Evolutionary conservation across 2,888 invertebrate genomes (phyloP), one percentile per base, ranked within the genome.

Genomic region (Drosophila multiciliata): DNA sequence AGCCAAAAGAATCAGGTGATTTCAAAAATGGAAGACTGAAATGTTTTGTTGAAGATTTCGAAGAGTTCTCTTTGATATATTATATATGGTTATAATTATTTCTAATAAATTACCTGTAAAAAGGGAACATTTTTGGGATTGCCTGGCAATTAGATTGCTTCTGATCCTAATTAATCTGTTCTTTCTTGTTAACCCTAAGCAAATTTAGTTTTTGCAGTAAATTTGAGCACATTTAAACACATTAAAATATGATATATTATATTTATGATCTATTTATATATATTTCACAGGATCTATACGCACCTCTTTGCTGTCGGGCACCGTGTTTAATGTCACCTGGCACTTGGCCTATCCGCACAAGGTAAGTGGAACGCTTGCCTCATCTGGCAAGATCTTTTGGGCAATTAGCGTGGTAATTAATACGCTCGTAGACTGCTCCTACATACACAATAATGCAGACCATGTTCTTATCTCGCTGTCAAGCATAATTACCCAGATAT

Each of bases 261-360:
- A 23, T 23, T 1, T 23, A 1, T 23, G 45, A 4, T 23, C 8
- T 23, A 23, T 15, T 52, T 4, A 11, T 64, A 75, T 78, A 67
- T 90, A 82, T 89, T 73, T 94, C 95, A 36, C 95, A 97, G 98
- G 97, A 82, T 94, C 95, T 87, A 94, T 96, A 89, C 95, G 95
- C 92, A 98, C 98, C 40, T 95, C 97, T 29, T 94, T 98, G 87
- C 92, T 96, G 74, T 95, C 97, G 23, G 98, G 98, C 62, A 96
- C 97, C 73, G 95, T 95, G 75, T 96, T 99, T 90, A 98, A 97
- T 93, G 96, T 98, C 57, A 96, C 97, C 74, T 99, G 98, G 98
- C 98, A 98, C 93, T 94, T 98, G 88, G 97, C 98, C 15, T 98
- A 98, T 93, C 97, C 98, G 7, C 98, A 99, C 92, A 94, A 95